Evolutionary conservation across 2,113 vertebrate genomes (phyloP).

Genomic region (Oxygymnocypris stewartii): DNA sequence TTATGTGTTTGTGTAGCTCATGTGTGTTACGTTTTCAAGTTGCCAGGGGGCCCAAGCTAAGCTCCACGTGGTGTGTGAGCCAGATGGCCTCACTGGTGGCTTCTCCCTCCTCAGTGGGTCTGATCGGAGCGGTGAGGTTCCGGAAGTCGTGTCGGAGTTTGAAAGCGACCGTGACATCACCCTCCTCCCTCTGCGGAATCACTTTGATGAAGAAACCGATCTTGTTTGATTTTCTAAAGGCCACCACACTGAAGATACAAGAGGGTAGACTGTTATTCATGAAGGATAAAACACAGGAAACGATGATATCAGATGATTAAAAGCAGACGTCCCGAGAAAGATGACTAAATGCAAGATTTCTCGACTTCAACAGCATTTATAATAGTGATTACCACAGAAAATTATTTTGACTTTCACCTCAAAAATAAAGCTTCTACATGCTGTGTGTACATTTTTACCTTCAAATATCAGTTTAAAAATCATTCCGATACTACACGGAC

Average conservation of each 20-base stretch:
- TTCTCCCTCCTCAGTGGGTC: conserved; percentile 82
- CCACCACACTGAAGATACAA: conserved; percentile 80
- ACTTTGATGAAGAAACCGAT: conserved; percentile 98
- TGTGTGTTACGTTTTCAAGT: conserved; percentile 67
- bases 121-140: conserved; percentile 88
- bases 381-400: neutral
- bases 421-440: too few species aligned
- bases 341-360: neutral
- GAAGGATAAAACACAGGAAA: neutral
- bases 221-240: conserved; percentile 98
- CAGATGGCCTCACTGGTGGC: conserved; percentile 82
- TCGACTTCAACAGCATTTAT: neutral
- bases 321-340: neutral
- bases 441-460: too few species aligned
- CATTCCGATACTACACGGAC: too few species aligned
- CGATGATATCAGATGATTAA: neutral
- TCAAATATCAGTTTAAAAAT: too few species aligned
- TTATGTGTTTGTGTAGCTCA: conserved; percentile 16
- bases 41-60: conserved; percentile 89
- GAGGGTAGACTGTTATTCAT: neutral
- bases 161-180: conserved; percentile 88
- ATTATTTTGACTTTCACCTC: neutral
- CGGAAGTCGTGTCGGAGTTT: conserved; percentile 97
- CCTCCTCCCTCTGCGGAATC: conserved; percentile 88
- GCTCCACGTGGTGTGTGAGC: conserved; percentile 94